Evolutionary conservation across 2,113 vertebrate species (phyloP), one percentile per base, ranked within the genome.

Genomic region (Plecturocebus donacophilus): DNA sequence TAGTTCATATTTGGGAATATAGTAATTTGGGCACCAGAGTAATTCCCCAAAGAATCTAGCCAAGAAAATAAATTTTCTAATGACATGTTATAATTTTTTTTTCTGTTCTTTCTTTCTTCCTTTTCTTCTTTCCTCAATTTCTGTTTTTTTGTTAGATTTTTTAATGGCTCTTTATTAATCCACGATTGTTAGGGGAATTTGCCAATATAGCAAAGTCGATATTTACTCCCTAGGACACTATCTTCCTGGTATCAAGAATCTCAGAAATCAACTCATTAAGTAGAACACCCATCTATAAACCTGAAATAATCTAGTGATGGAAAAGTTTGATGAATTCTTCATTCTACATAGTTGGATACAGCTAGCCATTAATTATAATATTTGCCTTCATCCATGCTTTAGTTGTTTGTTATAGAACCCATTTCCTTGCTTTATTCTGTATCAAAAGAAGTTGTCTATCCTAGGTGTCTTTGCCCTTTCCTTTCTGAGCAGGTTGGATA

Each of bases 291-390:
- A 92, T 61, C 54, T n/a, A 11, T 75, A 73, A 93, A 64, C 45
- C 56, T 87, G 35, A 94, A 52, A 40, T 71, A 83, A 49, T 58
- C 83, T 77, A 56, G 11, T 91, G 42, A 82, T 83, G 4, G 27
- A n/a, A 87, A 91, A 52, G 11, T 92, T 83, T 56, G 47, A 76
- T 66, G 56, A 94, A 70, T 90, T 94, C n/a, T 96, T 38, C 16
- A 56, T 1, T 81, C 23, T 27, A 25, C 20, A 52, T 87, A 49
- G 49, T 81, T 81, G 76, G 35, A 21, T 54, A 81, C 30, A 66
- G 14, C 32, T 54, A 66, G 35, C 79, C 10, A 56, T 58, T 87
- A 68, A 68, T 35, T 82, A 25, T 10, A 56, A 42, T 82, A 35
- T 91, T 82, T 86, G 47, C 81, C 45, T 73, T 61, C 6, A 27